A percentile compares a stretch with the other conserved stretches of the same genome.
Evolutionary conservation across 2,113 vertebrate species (phyloP).

Genomic region (Catharus minimus): DNA sequence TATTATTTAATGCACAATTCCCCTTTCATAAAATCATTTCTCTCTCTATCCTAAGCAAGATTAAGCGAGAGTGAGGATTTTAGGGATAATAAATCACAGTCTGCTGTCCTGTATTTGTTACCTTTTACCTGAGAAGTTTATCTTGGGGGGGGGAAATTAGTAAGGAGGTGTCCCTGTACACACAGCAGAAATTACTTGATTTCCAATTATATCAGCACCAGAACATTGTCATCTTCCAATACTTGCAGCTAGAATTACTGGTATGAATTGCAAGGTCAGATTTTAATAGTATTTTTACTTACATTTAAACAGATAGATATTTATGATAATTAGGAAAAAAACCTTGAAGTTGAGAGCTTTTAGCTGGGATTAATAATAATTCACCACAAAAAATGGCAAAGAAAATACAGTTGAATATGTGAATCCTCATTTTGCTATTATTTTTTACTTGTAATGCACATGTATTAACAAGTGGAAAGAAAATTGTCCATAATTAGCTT

Average conservation of each 20-base stretch:
- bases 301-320: background rate
- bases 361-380: background rate
- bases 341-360: background rate
- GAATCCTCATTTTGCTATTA: background rate
- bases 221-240: background rate
- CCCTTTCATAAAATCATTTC: background rate
- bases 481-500: background rate
- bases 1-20: background rate
- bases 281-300: background rate
- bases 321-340: background rate
- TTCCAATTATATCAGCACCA: background rate
- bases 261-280: background rate
- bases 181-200: background rate
- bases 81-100: background rate
- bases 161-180: background rate
- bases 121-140: background rate
- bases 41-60: background rate
- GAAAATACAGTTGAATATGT: background rate
- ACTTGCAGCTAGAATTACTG: background rate
- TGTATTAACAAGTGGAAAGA: background rate
- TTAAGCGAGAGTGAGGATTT: background rate
- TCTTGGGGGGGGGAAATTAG: background rate
- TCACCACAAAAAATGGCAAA: background rate
- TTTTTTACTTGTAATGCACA: background rate
- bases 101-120: background rate